phyloP scores from a whole-genome alignment of 2,888 invertebrate species.

The Andrena flavipes region DNA sequence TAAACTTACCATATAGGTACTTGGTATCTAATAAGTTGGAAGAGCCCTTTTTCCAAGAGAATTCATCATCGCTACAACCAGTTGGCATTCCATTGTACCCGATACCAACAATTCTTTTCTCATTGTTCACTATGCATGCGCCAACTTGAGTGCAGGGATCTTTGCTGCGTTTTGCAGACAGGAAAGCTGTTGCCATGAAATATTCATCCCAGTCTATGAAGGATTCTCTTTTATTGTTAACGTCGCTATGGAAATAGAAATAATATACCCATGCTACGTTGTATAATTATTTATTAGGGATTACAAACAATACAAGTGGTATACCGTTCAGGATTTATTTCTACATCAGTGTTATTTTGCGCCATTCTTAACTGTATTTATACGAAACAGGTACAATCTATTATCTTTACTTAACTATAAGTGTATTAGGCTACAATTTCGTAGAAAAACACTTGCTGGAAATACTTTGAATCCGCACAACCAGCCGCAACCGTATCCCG shows the following conservation, averaged over 20 bases:
- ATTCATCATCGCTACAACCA: conserved; percentile 94
- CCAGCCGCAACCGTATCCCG: no score
- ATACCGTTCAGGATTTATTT: conserved; percentile 1
- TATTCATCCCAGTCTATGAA: conserved; percentile 96
- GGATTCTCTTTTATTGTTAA: conserved; percentile 86
- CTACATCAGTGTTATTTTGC: background rate
- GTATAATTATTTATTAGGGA: background rate
- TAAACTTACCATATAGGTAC: conserved; percentile 91
- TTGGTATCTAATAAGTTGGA: conserved; percentile 90
- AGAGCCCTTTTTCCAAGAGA: conserved; percentile 94
- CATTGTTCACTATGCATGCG: conserved; percentile 95
- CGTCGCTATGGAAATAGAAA: conserved; percentile 26
- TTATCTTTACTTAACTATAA: no score
- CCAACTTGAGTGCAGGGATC: conserved; percentile 98
- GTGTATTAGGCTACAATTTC: background rate
- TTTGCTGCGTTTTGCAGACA: conserved; percentile 97
- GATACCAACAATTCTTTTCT: conserved; percentile 95
- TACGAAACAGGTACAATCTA: no score
- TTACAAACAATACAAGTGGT: background rate
- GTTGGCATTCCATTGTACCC: conserved; percentile 99
- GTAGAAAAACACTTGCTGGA: background rate
- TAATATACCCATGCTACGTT: background rate
- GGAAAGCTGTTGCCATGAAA: conserved; percentile 97
- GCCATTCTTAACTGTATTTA: conserved; percentile 19
- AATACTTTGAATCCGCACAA: background rate